Evolutionary conservation across 1,140 invertebrate species (phyloP).

Genomic region (Andrena cerasifolii): DNA sequence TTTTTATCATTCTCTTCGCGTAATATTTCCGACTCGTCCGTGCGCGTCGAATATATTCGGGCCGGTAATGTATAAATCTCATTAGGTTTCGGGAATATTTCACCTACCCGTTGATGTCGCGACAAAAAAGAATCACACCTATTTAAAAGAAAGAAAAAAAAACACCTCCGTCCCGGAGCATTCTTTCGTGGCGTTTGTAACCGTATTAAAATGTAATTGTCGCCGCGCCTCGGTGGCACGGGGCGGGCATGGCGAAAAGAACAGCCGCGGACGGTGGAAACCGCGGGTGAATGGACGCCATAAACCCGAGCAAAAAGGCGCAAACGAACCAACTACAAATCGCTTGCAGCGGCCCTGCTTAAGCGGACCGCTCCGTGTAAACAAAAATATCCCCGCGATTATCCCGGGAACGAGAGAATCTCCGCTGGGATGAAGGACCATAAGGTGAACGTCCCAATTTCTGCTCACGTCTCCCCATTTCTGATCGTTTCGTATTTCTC

Average conservation of each 20-base stretch:
- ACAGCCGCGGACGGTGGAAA: not conserved
- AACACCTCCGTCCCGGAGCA: not conserved
- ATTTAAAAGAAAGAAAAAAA: not conserved
- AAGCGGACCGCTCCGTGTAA: not conserved
- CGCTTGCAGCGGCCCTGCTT: not conserved
- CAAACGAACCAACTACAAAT: slow-evolving; percentile 23
- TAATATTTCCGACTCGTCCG: slow-evolving; percentile 25
- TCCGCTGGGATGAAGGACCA: not conserved
- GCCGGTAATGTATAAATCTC: no score
- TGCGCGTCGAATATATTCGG: not conserved
- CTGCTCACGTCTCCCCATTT: no score
- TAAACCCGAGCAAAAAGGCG: slow-evolving; percentile 18
- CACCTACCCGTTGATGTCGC: not conserved
- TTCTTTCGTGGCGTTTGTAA: not conserved
- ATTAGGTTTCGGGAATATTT: slow-evolving; percentile 16
- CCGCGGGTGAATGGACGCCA: slow-evolving; percentile 20
- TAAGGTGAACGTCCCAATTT: no score
- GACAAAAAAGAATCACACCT: not conserved
- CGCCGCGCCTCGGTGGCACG: not conserved
- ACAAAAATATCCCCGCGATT: slow-evolving; percentile 2
- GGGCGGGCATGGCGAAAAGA: not conserved
- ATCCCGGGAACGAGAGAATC: not conserved
- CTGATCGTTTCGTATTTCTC: no score
- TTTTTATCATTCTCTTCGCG: slow-evolving; percentile 47
- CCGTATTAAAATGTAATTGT: not conserved